A percentile compares a stretch with the other conserved stretches of the same genome.
Conservation (phyloP, 2,113 vertebrate genomes). For the Dromas ardeola region DNA sequence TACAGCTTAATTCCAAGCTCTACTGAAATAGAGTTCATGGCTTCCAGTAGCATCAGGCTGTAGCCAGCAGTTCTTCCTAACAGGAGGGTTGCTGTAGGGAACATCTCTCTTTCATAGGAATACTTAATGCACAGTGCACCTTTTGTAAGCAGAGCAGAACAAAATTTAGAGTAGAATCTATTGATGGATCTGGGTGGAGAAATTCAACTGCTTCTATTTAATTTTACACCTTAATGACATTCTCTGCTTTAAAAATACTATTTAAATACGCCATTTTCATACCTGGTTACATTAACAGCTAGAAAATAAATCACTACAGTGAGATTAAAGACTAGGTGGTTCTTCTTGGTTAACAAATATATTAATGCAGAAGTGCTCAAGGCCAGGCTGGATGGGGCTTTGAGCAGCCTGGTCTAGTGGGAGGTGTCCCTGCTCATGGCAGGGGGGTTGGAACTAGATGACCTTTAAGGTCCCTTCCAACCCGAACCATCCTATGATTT, state of each 20-base stretch:
- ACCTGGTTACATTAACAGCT: neutral
- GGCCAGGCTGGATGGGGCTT: neutral
- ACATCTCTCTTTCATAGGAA: neutral
- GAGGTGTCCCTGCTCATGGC: neutral
- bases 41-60: neutral
- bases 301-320: neutral
- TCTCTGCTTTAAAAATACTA: neutral
- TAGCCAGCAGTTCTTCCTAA: neutral
- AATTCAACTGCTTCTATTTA: neutral
- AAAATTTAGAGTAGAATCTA: neutral
- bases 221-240: neutral
- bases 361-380: neutral
- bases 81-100: neutral
- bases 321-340: neutral
- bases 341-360: neutral
- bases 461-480: neutral
- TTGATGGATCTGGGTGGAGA: neutral
- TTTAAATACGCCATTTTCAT: neutral
- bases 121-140: neutral
- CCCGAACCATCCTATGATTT: neutral
- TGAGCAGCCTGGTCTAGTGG: neutral
- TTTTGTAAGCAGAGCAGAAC: neutral
- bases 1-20: neutral
- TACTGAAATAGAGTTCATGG: rapidly evolving
- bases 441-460: neutral